Percentiles rank a stretch among this genome's conserved stretches.
Evolutionary conservation across 2,113 vertebrate species (phyloP).

Genomic region (Acanthochromis polyacanthus): DNA sequence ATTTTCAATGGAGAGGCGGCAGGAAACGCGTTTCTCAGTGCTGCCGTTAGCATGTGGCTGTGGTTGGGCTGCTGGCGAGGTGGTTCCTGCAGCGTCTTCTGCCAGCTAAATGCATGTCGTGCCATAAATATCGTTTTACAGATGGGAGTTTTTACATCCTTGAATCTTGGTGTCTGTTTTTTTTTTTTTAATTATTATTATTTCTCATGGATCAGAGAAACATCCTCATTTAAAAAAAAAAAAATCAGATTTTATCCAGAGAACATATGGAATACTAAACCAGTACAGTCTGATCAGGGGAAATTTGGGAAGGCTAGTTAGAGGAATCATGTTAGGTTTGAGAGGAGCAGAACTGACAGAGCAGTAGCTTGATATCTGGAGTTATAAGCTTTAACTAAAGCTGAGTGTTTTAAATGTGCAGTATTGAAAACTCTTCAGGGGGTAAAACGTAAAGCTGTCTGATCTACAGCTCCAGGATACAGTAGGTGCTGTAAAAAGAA

Average conservation of each 20-base stretch:
- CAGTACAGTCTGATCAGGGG: slow-evolving; percentile 1
- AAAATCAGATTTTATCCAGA: slow-evolving; percentile 19
- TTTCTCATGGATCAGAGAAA: slow-evolving; percentile 5
- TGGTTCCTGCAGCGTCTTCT: slow-evolving; percentile 7
- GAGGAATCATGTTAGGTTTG: slow-evolving; percentile 1
- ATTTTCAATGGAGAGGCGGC: not conserved
- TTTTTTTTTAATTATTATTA: no score
- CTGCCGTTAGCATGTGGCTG: not conserved
- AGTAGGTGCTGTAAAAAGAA: not conserved
- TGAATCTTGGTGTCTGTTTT: not conserved
- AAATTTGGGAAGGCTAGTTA: not conserved
- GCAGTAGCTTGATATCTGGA: not conserved
- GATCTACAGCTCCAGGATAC: not conserved
- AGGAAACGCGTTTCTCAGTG: slow-evolving; percentile 15
- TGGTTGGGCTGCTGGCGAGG: not conserved
- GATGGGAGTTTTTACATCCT: not conserved
- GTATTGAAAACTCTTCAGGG: not conserved
- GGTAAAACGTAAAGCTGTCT: not conserved
- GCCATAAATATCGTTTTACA: slow-evolving; percentile 31
- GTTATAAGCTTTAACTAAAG: not conserved
- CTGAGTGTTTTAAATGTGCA: not conserved
- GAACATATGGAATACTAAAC: slow-evolving; percentile 34
- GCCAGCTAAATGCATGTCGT: slow-evolving; percentile 27
- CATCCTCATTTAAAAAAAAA: not conserved
- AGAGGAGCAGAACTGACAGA: not conserved